A percentile compares a stretch with the other conserved stretches of the same genome.
phyloP scores from a whole-genome alignment of 2,113 vertebrate genomes.

The Madoqua kirkii region DNA sequence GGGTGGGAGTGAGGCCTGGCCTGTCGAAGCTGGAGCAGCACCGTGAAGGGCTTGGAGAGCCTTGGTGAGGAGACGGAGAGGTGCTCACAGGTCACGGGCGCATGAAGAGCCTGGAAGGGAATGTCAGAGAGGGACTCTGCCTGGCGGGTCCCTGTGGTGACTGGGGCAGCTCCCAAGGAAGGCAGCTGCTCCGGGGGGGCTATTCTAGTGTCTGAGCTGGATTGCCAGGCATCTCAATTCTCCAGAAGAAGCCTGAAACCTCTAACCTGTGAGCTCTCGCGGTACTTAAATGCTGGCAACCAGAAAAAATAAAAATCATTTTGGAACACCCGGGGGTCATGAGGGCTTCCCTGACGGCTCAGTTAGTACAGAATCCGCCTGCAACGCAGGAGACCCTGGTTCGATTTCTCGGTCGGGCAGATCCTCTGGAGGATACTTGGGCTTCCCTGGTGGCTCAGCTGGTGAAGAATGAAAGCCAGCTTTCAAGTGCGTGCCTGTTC shows the following conservation, averaged over 20 bases:
- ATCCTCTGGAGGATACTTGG: background rate
- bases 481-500: background rate
- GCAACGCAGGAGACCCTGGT: background rate
- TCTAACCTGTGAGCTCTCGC: background rate
- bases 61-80: background rate
- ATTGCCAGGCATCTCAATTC: background rate
- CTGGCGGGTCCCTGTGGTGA: background rate
- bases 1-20: background rate
- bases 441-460: background rate
- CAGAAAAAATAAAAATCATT: background rate
- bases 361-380: background rate
- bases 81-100: rapidly evolving
- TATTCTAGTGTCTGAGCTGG: background rate
- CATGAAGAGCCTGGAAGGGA: background rate
- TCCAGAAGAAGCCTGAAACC: background rate
- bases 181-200: background rate
- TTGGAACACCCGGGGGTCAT: background rate
- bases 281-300: background rate
- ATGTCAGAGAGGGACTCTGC: background rate
- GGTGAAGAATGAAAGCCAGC: background rate
- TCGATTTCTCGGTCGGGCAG: background rate
- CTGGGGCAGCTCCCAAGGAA: background rate
- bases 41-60: background rate
- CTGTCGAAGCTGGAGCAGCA: background rate
- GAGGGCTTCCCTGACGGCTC: background rate